phyloP scores from a whole-genome alignment of 1,140 invertebrate genomes.

The Conus ventricosus region DNA sequence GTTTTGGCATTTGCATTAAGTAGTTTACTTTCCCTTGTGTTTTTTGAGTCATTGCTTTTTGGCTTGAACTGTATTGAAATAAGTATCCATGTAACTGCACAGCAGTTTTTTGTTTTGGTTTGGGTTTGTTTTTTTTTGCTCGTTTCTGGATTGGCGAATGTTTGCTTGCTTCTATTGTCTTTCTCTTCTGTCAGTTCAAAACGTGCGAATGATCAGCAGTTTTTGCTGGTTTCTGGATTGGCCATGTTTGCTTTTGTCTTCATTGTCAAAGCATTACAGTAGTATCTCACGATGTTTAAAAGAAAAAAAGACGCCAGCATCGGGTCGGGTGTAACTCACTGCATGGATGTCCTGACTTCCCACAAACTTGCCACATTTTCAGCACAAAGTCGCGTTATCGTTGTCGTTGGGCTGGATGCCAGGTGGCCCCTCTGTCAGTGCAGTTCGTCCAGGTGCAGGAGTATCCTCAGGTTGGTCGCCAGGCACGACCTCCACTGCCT shows the following conservation, averaged over 20 bases:
- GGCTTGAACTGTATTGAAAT: no score
- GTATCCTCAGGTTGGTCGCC: conserved; percentile 46
- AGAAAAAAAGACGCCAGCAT: not conserved
- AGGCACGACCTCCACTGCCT: conserved; percentile 55
- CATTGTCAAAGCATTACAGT: no score
- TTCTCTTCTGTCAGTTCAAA: no score
- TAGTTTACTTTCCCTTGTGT: no score
- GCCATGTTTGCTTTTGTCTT: not conserved
- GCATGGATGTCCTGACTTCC: conserved; percentile 43
- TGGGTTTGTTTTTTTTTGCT: no score
- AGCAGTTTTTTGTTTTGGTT: no score
- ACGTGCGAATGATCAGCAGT: no score
- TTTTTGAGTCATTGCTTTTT: no score
- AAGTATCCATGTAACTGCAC: no score
- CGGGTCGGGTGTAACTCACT: not conserved
- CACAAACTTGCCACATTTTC: conserved; percentile 44
- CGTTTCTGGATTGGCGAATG: no score
- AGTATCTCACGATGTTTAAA: not conserved
- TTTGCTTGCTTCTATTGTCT: no score
- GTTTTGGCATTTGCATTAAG: no score
- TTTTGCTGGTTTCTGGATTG: not conserved
- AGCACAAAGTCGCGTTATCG: conserved; percentile 38
- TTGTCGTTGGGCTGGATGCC: conserved; percentile 54
- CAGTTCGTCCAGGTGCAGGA: conserved; percentile 55
- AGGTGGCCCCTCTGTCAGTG: conserved; percentile 59